Percentiles rank a stretch among this genome's conserved stretches.
Conservation (phyloP, 2,888 invertebrate species). For the Liposcelis brunnea region DNA sequence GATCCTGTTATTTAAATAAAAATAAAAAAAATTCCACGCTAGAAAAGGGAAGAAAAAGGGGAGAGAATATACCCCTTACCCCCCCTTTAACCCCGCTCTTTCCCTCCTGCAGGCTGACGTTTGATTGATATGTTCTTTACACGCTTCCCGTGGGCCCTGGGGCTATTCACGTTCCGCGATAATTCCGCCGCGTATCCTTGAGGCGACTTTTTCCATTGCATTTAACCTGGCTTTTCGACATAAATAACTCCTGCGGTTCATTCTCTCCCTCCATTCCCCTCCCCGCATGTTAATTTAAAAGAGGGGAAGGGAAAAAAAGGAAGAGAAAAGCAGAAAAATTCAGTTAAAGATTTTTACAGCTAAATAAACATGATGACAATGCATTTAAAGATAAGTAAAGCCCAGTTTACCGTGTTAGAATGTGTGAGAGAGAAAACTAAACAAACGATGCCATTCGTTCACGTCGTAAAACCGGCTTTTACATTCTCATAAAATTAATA, state of each 20-base stretch:
- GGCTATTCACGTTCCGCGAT: too few species aligned
- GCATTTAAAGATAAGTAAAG: not conserved
- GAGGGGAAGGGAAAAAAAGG: not conserved
- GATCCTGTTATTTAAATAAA: too few species aligned
- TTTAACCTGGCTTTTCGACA: too few species aligned
- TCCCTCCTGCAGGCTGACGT: not conserved
- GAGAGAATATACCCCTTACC: too few species aligned
- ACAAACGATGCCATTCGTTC: constrained; percentile 11
- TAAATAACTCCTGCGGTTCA: too few species aligned
- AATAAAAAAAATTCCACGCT: too few species aligned
- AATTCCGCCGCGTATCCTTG: too few species aligned
- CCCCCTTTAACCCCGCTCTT: too few species aligned
- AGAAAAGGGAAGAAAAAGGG: too few species aligned
- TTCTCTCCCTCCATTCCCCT: too few species aligned
- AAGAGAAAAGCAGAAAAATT: not conserved
- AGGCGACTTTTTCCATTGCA: too few species aligned
- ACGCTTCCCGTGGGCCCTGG: not conserved
- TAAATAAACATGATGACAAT: not conserved
- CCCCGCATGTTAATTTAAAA: not conserved
- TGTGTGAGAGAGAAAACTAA: not conserved
- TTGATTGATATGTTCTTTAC: constrained; percentile 5
- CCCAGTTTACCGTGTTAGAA: not conserved
- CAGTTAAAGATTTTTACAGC: not conserved
- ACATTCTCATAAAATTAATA: constrained; percentile 18
- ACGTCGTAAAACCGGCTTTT: constrained; percentile 16